phyloP scores from a whole-genome alignment of 2,888 invertebrate genomes.

The Acleris laterana region DNA sequence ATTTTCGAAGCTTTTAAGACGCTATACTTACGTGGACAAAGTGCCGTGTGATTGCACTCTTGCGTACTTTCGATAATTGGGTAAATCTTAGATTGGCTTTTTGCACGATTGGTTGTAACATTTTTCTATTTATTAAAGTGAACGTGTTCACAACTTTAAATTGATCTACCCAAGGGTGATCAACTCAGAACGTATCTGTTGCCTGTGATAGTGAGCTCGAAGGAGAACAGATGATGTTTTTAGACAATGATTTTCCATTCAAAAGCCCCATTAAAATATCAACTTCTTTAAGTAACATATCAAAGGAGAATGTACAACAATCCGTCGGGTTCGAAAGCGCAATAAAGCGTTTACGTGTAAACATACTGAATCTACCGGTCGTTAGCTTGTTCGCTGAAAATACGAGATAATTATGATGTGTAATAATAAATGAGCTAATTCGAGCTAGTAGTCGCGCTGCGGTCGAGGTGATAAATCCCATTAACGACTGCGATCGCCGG shows the following conservation, averaged over 20 bases:
- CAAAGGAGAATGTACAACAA: slow-evolving; percentile 11
- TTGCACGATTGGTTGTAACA: neutral
- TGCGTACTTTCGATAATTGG: neutral
- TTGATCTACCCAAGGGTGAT: neutral
- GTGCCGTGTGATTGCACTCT: slow-evolving; percentile 15
- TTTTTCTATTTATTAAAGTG: neutral
- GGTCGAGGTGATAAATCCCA: slow-evolving; percentile 57
- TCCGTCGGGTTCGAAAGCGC: slow-evolving; percentile 40
- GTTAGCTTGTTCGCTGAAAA: slow-evolving; percentile 46
- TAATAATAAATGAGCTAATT: slow-evolving; percentile 59
- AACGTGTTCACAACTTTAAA: neutral
- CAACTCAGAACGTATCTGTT: too few species aligned
- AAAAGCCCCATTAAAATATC: too few species aligned
- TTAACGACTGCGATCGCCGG: slow-evolving; percentile 53
- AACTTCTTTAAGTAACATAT: too few species aligned
- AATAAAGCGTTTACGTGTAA: slow-evolving; percentile 50
- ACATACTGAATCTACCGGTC: slow-evolving; percentile 48
- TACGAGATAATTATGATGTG: slow-evolving; percentile 57
- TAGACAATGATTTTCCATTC: too few species aligned
- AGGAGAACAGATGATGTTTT: too few species aligned
- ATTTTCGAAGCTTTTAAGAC: slow-evolving; percentile 31
- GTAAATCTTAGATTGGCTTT: neutral
- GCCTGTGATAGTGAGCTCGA: too few species aligned
- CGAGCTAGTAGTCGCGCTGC: slow-evolving; percentile 54
- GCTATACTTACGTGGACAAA: slow-evolving; percentile 13